Evolutionary conservation across 1,140 invertebrate species (phyloP).

Genomic region (Drosophila trapezifrons): DNA sequence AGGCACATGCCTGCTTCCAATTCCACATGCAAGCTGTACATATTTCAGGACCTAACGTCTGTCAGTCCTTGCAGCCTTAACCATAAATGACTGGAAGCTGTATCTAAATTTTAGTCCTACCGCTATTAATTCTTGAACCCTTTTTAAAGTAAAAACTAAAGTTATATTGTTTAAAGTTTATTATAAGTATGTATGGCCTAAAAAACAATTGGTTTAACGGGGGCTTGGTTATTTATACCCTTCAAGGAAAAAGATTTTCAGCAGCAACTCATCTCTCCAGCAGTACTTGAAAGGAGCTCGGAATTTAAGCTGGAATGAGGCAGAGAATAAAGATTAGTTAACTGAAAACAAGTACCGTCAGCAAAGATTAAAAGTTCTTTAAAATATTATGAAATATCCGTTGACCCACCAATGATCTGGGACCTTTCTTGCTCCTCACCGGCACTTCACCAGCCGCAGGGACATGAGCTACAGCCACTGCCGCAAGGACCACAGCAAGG

Average conservation of each 20-base stretch:
- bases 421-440: too few relatives aligned
- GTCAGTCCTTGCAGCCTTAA: slow-evolving; percentile 19
- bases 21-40: too few relatives aligned
- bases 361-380: too few relatives aligned
- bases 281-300: neutral
- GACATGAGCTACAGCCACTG: slow-evolving; percentile 36
- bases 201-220: too few relatives aligned
- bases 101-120: too few relatives aligned
- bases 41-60: too few relatives aligned
- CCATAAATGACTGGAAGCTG: slow-evolving; percentile 17
- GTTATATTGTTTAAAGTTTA: too few relatives aligned
- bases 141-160: too few relatives aligned
- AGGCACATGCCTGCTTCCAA: too few relatives aligned
- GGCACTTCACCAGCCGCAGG: slow-evolving; percentile 29
- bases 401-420: neutral
- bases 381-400: neutral
- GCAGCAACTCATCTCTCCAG: slow-evolving; percentile 34
- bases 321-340: neutral
- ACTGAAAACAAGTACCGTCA: neutral
- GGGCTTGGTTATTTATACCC: neutral
- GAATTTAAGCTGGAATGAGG: neutral
- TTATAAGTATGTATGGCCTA: too few relatives aligned
- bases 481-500: slow-evolving; percentile 28
- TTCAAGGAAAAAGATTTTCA: slow-evolving; percentile 12
- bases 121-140: too few relatives aligned